Evolutionary conservation across 2,113 vertebrate species (phyloP), one percentile per base, ranked within the genome.

Genomic region (Hypomesus transpacificus): DNA sequence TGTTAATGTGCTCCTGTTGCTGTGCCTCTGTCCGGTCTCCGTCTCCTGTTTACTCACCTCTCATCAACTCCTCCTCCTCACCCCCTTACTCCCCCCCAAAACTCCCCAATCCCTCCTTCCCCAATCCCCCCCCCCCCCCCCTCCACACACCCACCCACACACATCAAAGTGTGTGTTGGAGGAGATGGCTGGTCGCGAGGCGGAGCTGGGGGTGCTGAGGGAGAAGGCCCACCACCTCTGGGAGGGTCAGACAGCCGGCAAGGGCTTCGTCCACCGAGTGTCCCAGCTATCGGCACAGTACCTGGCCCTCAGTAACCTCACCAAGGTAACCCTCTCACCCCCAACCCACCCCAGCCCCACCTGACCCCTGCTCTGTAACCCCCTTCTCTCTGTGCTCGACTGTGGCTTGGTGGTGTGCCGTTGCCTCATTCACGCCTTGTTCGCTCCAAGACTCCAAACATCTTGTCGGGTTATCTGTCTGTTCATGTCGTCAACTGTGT

Each of bases 211-310:
- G 89, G 91, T 90, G 85, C 93, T 99, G 78, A 96, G 94, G 89
- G 95, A 96, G 82, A 94, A 94, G 91, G 97, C 97, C 90, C 94
- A 95, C 85, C 92, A 92, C 89, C 94, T 99, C 76, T 95, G 95
- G 93, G 96, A 98, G 90, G 96, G 94, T 81, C 95, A 96, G 88
- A 94, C 95, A 75, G 95, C 94, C 82, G 94, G 94, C 86, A 97
- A 94, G 92, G 95, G 94, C 91, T 99, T 98, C 91, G 90, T 95
- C 87, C 96, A 97, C 89, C 95, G 95, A 83, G 97, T 98, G 68
- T 98, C 96, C 80, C 96, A 97, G 91, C 93, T 99, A 78, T 96
- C 95, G 70, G 94, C 96, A 66, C 95, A 95, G 66, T 99, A 95
- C 86, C 92, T 99, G 86, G 93, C 95, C 73, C 92, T 99, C 91